Evolutionary conservation across 2,888 invertebrate species (phyloP).

Genomic region (Euzophera pinguis): DNA sequence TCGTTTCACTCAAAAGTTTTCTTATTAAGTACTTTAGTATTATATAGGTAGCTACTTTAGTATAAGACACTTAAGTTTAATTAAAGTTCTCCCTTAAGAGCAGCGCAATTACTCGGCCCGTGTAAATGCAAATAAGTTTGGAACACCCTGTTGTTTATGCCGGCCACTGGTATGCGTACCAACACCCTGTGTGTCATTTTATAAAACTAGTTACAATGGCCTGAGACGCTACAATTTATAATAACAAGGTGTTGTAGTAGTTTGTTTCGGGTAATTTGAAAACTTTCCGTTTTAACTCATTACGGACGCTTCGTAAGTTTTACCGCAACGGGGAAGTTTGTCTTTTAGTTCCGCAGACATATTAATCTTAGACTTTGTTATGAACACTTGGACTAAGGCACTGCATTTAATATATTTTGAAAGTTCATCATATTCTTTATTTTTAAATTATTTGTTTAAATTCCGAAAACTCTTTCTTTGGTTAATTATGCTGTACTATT

Average conservation of each 20-base stretch:
- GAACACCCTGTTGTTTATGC: constrained; percentile 66
- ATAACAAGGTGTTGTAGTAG: not conserved
- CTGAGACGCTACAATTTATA: constrained; percentile 12
- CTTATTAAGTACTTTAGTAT: constrained; percentile 63
- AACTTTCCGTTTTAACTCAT: constrained; percentile 50
- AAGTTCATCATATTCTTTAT: too few species aligned
- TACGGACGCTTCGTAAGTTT: constrained; percentile 56
- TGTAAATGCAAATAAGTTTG: constrained; percentile 78
- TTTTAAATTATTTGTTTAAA: too few species aligned
- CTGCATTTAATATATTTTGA: not conserved
- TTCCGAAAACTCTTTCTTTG: too few species aligned
- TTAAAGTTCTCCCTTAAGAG: constrained; percentile 75
- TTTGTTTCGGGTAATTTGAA: constrained; percentile 33
- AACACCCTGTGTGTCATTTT: constrained; percentile 27
- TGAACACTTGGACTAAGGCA: not conserved
- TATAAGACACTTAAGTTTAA: constrained; percentile 72
- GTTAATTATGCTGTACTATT: too few species aligned
- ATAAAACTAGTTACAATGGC: constrained; percentile 13
- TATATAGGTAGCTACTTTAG: constrained; percentile 55
- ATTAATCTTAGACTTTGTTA: constrained; percentile 12
- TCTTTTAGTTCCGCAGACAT: constrained; percentile 22
- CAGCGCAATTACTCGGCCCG: constrained; percentile 75
- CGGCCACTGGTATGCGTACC: constrained; percentile 44
- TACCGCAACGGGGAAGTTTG: constrained; percentile 46
- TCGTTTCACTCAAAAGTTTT: constrained; percentile 62